Percentiles rank a stretch among this genome's conserved stretches.
These are phyloP conservation scores for Sinotaia quadrata DNA, from an alignment of 2,888 invertebrate genomes.

Conservation along the genomic window DNA sequence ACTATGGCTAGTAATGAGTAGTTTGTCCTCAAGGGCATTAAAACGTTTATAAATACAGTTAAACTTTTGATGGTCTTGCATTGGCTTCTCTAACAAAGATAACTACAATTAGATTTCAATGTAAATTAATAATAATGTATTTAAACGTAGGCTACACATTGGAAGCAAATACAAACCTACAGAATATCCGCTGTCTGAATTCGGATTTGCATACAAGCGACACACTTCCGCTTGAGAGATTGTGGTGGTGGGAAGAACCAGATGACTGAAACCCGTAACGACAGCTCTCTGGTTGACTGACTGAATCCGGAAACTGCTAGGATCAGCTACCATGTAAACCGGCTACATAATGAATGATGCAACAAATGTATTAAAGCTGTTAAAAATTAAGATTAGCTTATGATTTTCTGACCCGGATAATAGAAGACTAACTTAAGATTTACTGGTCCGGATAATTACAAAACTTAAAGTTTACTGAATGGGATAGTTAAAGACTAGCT, in stretches of 20 bases:
- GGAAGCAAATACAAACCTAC: neutral
- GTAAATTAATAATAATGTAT: neutral
- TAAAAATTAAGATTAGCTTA: neutral
- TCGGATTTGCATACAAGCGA: neutral
- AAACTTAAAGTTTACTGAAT: neutral
- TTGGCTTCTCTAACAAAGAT: no score
- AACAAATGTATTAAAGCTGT: neutral
- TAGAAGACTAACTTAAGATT: neutral
- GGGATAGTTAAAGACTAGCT: neutral
- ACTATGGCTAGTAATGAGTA: no score
- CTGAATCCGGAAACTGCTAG: slow-evolving; percentile 9
- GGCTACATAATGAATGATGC: neutral
- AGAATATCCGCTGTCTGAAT: neutral
- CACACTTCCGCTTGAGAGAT: no score
- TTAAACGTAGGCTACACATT: neutral
- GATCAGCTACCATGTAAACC: slow-evolving; percentile 15
- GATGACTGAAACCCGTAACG: no score
- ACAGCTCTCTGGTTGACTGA: slow-evolving; percentile 4
- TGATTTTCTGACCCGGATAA: neutral
- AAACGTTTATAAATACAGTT: no score
- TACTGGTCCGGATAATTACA: no score
- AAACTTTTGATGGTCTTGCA: no score
- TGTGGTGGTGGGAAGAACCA: no score
- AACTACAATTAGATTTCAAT: neutral
- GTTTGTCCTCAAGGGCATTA: no score